Percentiles rank a stretch among this genome's conserved stretches.
Evolutionary conservation across 1,140 invertebrate genomes (phyloP).

Genomic region (Scaptomyza hsui): DNA sequence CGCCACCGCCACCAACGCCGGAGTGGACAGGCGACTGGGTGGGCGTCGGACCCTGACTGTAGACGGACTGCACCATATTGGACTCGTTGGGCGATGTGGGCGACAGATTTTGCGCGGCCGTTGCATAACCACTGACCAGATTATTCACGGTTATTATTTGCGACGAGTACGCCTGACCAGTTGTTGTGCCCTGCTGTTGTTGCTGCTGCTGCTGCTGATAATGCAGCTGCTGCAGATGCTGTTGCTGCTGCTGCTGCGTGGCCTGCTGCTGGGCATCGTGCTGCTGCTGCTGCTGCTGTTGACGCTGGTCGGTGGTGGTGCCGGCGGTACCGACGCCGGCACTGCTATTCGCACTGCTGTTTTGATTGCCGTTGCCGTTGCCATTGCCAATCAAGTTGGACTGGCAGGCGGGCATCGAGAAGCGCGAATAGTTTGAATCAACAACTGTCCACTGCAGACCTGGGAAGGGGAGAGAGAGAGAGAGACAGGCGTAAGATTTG

Average conservation of each 20-base stretch:
- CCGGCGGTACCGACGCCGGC: slow-evolving; percentile 53
- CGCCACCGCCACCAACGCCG: slow-evolving; percentile 46
- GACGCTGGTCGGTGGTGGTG: slow-evolving; percentile 49
- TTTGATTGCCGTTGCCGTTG: slow-evolving; percentile 84
- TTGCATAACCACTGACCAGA: slow-evolving; percentile 79
- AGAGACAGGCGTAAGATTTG: slow-evolving; percentile 82
- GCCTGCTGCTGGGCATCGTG: slow-evolving; percentile 72
- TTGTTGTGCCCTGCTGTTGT: slow-evolving; percentile 61
- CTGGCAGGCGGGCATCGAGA: slow-evolving; percentile 86
- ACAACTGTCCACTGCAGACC: slow-evolving; percentile 89
- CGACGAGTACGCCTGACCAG: slow-evolving; percentile 75
- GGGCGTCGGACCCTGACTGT: slow-evolving; percentile 82
- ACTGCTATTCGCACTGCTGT: slow-evolving; percentile 64
- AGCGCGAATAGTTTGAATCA: slow-evolving; percentile 88
- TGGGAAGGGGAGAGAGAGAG: slow-evolving; percentile 85
- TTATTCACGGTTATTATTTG: slow-evolving; percentile 83
- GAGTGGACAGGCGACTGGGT: slow-evolving; percentile 80
- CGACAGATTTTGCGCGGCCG: slow-evolving; percentile 79
- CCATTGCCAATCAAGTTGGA: slow-evolving; percentile 85
- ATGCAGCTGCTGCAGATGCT: slow-evolving; percentile 66
- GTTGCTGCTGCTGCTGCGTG: slow-evolving; percentile 76
- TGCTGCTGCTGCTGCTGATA: slow-evolving; percentile 70
- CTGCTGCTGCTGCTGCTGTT: slow-evolving; percentile 69
- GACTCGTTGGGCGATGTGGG: slow-evolving; percentile 83
- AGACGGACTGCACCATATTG: slow-evolving; percentile 83